phyloP scores from a whole-genome alignment of 2,797 vertebrate species.

The Hippopotamyrus pictus region DNA sequence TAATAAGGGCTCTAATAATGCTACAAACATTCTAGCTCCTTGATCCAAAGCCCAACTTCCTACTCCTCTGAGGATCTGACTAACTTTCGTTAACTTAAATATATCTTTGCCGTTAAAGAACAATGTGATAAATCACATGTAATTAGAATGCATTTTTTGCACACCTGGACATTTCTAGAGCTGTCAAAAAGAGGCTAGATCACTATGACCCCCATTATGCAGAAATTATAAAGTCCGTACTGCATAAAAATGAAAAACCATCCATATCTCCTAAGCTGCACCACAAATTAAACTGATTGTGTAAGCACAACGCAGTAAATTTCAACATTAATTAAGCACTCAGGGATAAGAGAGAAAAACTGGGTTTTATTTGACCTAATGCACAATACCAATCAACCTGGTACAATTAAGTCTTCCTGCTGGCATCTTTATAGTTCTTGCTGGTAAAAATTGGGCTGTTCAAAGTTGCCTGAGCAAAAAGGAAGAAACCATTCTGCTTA shows the following conservation, averaged over 20 bases:
- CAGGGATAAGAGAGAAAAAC: background rate
- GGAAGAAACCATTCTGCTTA: background rate
- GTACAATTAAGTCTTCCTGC: background rate
- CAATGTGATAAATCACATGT: background rate
- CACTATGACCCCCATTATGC: background rate
- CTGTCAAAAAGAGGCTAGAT: background rate
- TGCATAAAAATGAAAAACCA: background rate
- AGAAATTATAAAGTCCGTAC: background rate
- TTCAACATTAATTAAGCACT: slow-evolving; percentile 18
- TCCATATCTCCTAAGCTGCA: slow-evolving; percentile 8
- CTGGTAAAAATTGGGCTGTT: background rate
- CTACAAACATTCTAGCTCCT: background rate
- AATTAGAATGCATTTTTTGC: background rate
- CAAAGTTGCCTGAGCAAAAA: background rate
- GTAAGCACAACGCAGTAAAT: background rate
- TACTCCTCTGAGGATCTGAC: background rate
- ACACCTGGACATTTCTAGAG: background rate
- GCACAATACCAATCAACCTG: slow-evolving; percentile 11
- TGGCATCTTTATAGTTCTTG: background rate
- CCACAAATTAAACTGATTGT: background rate
- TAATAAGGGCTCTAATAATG: background rate
- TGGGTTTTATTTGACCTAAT: background rate
- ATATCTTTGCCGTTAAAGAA: background rate
- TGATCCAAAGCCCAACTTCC: background rate
- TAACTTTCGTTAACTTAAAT: background rate